Evolutionary conservation across 1,140 invertebrate genomes (phyloP), one percentile per base, ranked within the genome.

Genomic region (Danaus plexippus): DNA sequence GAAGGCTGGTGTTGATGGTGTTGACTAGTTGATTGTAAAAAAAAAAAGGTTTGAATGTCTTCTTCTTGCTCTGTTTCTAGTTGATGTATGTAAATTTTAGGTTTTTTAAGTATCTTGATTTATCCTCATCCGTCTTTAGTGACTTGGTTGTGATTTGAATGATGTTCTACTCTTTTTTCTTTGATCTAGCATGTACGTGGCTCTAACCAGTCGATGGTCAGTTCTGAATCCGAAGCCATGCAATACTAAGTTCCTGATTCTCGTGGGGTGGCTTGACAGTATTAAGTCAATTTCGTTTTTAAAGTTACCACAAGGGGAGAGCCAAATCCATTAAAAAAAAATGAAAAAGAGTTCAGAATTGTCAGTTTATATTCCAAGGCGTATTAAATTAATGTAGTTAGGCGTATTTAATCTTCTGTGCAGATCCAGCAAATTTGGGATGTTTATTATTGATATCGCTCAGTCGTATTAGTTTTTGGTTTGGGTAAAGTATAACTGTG

Each of bases 361-460:
- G 49, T 13, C 10, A 6, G 12, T 40, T 43, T 18, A 22, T 47
- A 40, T 55, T 61, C 40, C 49, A 62, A 47, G 50, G 57, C 0
- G 60, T 42, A 48, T 57, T 57, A 47, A 62, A 53, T 41, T 61
- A 58, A 15, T 47, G n/a, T 41, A 59, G 40, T 57, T 40, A n/a
- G n/a, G n/a, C 57, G 57, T 53, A 50, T 59, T 53, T 56, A n/a
- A 18, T 57, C 56, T 52, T 52, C 43, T 0, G 1, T 15, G 15
- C 15, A n/a, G n/a, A n/a, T n/a, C n/a, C n/a, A n/a, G n/a, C n/a
- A n/a, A n/a, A n/a, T n/a, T n/a, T n/a, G n/a, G n/a, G n/a, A n/a
- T n/a, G n/a, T n/a, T n/a, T n/a, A n/a, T n/a, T n/a, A n/a, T n/a
- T n/a, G n/a, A n/a, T n/a, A n/a, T n/a, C n/a, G n/a, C n/a, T n/a